Percentiles rank a stretch among this genome's conserved stretches.
Conservation (phyloP, 2,888 invertebrate species). For the Odontothrips loti region DNA sequence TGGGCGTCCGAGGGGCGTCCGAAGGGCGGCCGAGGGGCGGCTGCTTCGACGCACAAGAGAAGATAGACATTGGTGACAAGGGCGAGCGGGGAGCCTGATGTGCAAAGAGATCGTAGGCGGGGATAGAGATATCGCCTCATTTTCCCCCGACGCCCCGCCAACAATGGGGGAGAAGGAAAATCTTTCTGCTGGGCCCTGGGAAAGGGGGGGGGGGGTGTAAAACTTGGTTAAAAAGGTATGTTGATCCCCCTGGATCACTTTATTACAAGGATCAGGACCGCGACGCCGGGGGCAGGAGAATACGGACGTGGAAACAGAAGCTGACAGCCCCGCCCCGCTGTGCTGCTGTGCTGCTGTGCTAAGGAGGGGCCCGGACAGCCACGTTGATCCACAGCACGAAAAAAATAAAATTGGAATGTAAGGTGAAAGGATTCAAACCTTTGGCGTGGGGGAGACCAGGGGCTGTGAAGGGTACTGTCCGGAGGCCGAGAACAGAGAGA, state of each 20-base stretch:
- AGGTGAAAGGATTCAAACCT: no score
- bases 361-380: no score
- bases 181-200: neutral
- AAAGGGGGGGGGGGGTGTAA: neutral
- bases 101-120: neutral
- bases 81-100: neutral
- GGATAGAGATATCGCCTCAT: neutral
- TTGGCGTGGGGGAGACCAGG: no score
- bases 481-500: no score
- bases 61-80: slow-evolving; percentile 21
- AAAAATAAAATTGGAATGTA: no score
- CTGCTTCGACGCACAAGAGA: neutral
- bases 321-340: neutral
- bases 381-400: no score
- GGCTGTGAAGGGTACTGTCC: no score
- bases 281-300: neutral
- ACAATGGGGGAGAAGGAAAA: no score
- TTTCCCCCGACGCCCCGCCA: neutral
- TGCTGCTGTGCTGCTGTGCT: neutral
- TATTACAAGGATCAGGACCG: slow-evolving; percentile 10
- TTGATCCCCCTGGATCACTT: slow-evolving; percentile 23
- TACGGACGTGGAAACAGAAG: neutral
- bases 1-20: neutral
- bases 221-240: slow-evolving; percentile 14
- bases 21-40: neutral